Evolutionary conservation across 2,113 vertebrate genomes (phyloP).

Genomic region (Chrysochloris asiatica): DNA sequence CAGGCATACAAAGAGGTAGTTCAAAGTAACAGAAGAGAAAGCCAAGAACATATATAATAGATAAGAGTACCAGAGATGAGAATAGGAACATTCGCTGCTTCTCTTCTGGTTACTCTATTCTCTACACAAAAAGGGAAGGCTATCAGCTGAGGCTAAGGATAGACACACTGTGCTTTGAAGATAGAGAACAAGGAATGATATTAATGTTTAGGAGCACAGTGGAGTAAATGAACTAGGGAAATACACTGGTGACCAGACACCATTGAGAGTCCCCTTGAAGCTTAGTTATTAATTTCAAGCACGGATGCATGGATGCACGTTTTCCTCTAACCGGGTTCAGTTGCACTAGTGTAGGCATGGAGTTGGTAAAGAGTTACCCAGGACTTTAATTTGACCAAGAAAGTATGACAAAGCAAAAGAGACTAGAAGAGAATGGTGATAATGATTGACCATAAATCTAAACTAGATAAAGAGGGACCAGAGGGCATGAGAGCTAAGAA

Average conservation of each 20-base stretch:
- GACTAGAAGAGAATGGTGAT: neutral
- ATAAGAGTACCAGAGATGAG: neutral
- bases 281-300: neutral
- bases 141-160: neutral
- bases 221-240: neutral
- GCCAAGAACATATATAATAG: neutral
- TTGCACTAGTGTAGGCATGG: neutral
- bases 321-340: neutral
- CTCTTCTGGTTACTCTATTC: neutral
- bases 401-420: neutral
- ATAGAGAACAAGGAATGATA: neutral
- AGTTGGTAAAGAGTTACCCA: neutral
- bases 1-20: neutral
- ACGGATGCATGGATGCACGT: neutral
- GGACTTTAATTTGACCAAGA: neutral
- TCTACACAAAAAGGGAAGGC: neutral
- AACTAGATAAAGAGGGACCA: neutral
- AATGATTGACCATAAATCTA: neutral
- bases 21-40: neutral
- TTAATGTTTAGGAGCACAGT: neutral
- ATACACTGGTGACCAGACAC: neutral
- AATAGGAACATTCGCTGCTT: neutral
- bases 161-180: neutral
- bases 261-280: neutral
- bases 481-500: neutral